Conservation (phyloP, 2,797 vertebrate genomes). For the Gadopsis bispinosus region DNA sequence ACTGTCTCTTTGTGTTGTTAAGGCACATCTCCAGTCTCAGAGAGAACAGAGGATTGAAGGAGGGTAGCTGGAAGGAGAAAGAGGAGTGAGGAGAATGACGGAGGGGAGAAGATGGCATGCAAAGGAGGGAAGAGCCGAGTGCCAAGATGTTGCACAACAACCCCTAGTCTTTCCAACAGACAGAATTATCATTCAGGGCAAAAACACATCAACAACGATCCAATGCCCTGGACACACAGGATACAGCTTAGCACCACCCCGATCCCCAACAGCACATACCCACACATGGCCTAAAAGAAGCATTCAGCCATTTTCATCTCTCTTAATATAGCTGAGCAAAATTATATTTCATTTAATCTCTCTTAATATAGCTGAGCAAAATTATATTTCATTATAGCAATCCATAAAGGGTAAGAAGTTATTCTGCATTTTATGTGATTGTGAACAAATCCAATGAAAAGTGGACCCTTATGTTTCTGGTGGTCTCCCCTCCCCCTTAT, state of each 20-base stretch:
- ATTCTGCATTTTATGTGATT: background rate
- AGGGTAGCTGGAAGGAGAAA: slow-evolving; percentile 62
- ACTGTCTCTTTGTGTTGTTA: slow-evolving; percentile 74
- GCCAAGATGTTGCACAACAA: slow-evolving; percentile 84
- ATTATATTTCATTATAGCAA: background rate
- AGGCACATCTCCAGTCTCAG: slow-evolving; percentile 61
- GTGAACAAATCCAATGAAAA: background rate
- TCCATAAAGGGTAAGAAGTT: background rate
- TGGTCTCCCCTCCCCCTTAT: too few relatives aligned
- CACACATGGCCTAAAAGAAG: slow-evolving; percentile 65
- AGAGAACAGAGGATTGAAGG: slow-evolving; percentile 51
- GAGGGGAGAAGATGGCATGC: slow-evolving; percentile 76
- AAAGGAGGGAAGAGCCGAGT: slow-evolving; percentile 72
- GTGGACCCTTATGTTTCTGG: too few relatives aligned
- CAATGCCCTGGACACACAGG: slow-evolving; percentile 69
- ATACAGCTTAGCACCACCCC: slow-evolving; percentile 66
- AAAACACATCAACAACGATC: slow-evolving; percentile 74
- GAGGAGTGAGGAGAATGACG: slow-evolving; percentile 64
- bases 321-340: slow-evolving; percentile 29
- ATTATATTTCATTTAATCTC: slow-evolving; percentile 13
- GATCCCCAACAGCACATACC: slow-evolving; percentile 60
- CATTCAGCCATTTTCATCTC: slow-evolving; percentile 43
- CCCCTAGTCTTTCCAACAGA: slow-evolving; percentile 79
- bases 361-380: background rate
- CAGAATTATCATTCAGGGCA: slow-evolving; percentile 80